Evolutionary conservation across 92 coral and sea anemone species (phyloP).

Genomic region (Diadumene lineata): DNA sequence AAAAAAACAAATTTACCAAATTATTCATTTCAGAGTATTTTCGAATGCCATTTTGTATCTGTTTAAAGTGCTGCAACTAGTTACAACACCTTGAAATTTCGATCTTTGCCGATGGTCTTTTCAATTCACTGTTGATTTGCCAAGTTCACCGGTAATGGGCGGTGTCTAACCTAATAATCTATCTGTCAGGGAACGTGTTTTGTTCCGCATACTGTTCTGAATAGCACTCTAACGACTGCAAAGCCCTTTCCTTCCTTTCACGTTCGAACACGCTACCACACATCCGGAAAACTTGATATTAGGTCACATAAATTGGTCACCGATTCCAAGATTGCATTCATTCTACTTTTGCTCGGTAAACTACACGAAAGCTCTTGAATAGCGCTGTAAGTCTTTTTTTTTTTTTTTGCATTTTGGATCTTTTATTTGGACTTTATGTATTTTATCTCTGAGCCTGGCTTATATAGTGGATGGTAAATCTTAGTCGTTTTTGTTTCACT

Average conservation of each 20-base stretch:
- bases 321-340: background rate
- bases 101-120: no score
- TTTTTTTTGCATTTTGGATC: no score
- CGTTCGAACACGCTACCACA: conserved; percentile 6
- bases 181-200: background rate
- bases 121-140: no score
- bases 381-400: no score
- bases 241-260: background rate
- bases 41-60: no score
- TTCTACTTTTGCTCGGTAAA: background rate
- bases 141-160: background rate
- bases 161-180: background rate
- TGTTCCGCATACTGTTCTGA: background rate
- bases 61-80: no score
- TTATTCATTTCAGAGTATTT: no score
- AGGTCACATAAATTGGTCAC: background rate
- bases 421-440: background rate
- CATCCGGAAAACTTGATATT: background rate
- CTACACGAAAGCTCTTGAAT: background rate
- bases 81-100: no score
- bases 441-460: background rate
- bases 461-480: no score
- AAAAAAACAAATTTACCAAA: no score
- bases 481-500: background rate
- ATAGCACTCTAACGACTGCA: background rate